A percentile compares a stretch with the other conserved stretches of the same genome.
Evolutionary conservation across 1,140 invertebrate genomes (phyloP).

Genomic region (Bombus turneri): DNA sequence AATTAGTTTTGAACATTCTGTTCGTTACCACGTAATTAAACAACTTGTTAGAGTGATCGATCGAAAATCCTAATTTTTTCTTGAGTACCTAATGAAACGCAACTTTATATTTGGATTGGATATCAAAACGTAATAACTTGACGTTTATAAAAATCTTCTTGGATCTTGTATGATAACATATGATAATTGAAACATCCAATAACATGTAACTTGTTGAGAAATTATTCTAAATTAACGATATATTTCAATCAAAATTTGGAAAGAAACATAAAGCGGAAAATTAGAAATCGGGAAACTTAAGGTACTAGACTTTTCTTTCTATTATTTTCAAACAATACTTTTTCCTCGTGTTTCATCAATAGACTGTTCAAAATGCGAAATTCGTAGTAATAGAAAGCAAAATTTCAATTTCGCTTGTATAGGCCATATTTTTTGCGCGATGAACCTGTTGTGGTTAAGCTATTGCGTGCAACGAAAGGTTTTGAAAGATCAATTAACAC

Average conservation of each 20-base stretch:
- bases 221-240: background rate
- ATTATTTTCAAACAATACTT: background rate
- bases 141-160: background rate
- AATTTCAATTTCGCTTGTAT: background rate
- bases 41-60: background rate
- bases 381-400: background rate
- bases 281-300: background rate
- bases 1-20: background rate
- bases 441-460: no score
- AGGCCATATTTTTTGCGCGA: background rate
- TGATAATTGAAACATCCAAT: background rate
- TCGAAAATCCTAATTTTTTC: background rate
- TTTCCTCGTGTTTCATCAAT: background rate
- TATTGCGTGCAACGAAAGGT: no score
- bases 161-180: background rate
- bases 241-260: background rate
- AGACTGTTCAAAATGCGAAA: background rate
- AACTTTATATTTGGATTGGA: background rate
- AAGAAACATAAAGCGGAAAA: background rate
- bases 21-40: background rate
- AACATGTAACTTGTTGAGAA: background rate
- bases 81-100: background rate
- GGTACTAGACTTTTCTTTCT: background rate
- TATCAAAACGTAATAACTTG: background rate
- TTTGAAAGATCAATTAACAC: slow-evolving; percentile 2